A percentile compares a stretch with the other conserved stretches of the same genome.
These are phyloP conservation scores for Rhizoglyphus robini DNA, from an alignment of 1,140 invertebrate genomes.

Conservation along the genomic window DNA sequence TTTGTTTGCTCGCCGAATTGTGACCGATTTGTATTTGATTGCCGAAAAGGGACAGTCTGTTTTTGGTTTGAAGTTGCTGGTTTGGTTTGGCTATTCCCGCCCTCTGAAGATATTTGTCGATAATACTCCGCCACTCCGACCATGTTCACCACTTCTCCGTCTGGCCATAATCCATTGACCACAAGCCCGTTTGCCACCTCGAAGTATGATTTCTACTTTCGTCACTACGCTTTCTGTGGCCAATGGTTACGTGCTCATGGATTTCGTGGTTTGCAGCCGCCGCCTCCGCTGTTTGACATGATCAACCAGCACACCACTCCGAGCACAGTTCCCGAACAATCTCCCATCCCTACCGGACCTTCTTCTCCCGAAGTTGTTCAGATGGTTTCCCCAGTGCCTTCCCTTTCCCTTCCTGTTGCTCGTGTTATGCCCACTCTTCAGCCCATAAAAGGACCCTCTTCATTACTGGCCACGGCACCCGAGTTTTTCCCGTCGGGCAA, in stretches of 20 bases:
- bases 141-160: neutral
- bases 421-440: neutral
- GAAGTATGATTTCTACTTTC: neutral
- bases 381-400: no score
- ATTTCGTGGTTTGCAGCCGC: neutral
- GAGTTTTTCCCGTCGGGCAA: neutral
- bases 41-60: no score
- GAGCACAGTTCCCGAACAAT: no score
- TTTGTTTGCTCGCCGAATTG: no score
- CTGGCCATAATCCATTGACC: neutral
- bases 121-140: neutral
- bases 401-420: neutral
- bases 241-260: neutral
- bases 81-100: no score
- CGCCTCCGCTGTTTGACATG: neutral
- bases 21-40: no score
- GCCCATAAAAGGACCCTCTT: neutral
- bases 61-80: no score
- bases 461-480: neutral
- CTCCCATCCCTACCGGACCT: no score
- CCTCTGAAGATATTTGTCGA: neutral
- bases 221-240: neutral
- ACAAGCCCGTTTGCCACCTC: neutral
- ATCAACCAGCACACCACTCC: neutral
- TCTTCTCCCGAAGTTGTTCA: no score